phyloP scores from a whole-genome alignment of 2,888 invertebrate species.

The Xylocampa areola region DNA sequence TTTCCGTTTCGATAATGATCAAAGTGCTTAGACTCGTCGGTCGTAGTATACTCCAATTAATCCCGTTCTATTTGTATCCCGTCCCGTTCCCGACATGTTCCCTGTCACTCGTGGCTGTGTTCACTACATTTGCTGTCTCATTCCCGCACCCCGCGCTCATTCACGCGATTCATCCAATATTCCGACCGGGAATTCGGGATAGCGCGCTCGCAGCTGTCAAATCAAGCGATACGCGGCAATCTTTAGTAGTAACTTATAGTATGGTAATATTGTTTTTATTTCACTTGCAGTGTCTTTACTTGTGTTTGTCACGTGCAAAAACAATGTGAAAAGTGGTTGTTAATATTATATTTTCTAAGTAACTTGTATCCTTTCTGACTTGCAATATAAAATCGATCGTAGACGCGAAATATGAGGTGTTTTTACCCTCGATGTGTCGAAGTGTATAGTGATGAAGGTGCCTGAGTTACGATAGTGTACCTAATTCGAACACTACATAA shows the following conservation, averaged over 20 bases:
- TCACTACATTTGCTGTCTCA: slow-evolving; percentile 72
- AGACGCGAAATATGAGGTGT: slow-evolving; percentile 85
- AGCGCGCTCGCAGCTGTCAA: slow-evolving; percentile 88
- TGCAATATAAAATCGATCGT: slow-evolving; percentile 70
- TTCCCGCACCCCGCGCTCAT: slow-evolving; percentile 78
- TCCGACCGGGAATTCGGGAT: slow-evolving; percentile 87
- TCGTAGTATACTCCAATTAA: slow-evolving; percentile 81
- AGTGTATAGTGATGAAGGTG: slow-evolving; percentile 86
- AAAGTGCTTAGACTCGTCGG: slow-evolving; percentile 64
- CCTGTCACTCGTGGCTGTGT: slow-evolving; percentile 75
- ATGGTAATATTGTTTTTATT: slow-evolving; percentile 67
- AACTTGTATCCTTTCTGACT: slow-evolving; percentile 88
- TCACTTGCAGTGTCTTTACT: slow-evolving; percentile 88
- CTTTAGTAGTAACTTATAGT: slow-evolving; percentile 58
- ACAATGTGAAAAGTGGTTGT: slow-evolving; percentile 91
- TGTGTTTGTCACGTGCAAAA: slow-evolving; percentile 89
- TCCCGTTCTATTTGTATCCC: slow-evolving; percentile 83
- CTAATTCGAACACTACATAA: slow-evolving; percentile 82
- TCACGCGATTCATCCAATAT: slow-evolving; percentile 82
- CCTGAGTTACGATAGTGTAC: slow-evolving; percentile 78
- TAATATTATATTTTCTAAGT: slow-evolving; percentile 84
- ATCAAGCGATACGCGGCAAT: slow-evolving; percentile 79
- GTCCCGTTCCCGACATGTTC: slow-evolving; percentile 77
- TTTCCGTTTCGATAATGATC: slow-evolving; percentile 54
- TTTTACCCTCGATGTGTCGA: slow-evolving; percentile 75